Conservation (phyloP, 2,888 invertebrate genomes). For the Dendrolimus houi region DNA sequence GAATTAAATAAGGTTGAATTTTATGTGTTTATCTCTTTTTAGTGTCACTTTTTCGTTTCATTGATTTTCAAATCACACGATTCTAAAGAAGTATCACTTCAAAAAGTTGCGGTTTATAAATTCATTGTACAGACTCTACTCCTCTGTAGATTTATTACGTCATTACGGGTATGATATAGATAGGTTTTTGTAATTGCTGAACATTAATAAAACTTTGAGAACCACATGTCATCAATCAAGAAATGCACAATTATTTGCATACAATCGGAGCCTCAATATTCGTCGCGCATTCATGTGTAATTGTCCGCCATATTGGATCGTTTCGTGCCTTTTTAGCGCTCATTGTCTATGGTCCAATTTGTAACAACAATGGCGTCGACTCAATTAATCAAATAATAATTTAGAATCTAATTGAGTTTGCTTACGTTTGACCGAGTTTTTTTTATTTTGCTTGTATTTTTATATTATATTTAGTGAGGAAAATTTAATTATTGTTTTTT, state of each 20-base stretch:
- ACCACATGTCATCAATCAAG: slow-evolving; percentile 25
- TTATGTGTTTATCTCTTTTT: too few relatives aligned
- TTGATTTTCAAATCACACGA: too few relatives aligned
- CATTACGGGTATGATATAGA: too few relatives aligned
- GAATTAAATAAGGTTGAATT: too few relatives aligned
- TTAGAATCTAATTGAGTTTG: slow-evolving; percentile 27
- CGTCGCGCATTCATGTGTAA: slow-evolving; percentile 39
- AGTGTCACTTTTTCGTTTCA: too few relatives aligned
- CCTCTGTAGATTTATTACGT: too few relatives aligned
- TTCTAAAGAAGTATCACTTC: too few relatives aligned
- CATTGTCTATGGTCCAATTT: slow-evolving; percentile 38
- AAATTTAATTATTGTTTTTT: background rate
- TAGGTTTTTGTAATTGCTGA: too few relatives aligned
- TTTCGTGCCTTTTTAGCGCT: slow-evolving; percentile 36
- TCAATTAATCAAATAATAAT: slow-evolving; percentile 44
- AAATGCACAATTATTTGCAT: slow-evolving; percentile 38
- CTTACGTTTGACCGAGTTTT: background rate
- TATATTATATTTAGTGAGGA: background rate
- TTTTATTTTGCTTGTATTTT: background rate
- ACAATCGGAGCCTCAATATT: slow-evolving; percentile 37
- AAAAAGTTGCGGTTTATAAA: too few relatives aligned
- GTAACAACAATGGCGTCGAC: slow-evolving; percentile 38
- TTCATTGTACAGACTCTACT: too few relatives aligned
- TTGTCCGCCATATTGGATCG: slow-evolving; percentile 54
- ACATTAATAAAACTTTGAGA: slow-evolving; percentile 17